A percentile compares a stretch with the other conserved stretches of the same genome.
These are phyloP conservation scores for Vandiemenella viatica DNA, from an alignment of 2,888 invertebrate genomes.

Conservation along the genomic window DNA sequence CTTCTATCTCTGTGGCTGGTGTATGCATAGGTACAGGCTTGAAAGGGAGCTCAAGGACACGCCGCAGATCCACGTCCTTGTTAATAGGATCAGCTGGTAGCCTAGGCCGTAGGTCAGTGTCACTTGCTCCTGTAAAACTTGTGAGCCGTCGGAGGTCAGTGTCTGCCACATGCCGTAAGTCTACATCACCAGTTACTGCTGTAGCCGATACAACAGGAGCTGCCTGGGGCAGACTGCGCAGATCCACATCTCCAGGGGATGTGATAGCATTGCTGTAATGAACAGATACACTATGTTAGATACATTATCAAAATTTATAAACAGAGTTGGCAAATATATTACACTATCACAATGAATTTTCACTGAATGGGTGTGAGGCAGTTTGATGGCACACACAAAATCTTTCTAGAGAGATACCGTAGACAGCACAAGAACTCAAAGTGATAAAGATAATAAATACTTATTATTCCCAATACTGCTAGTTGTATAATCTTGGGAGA, in stretches of 20 bases:
- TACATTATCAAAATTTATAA: no score
- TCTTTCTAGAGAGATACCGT: no score
- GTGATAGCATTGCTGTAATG: slow-evolving; percentile 2
- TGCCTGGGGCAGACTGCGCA: slow-evolving; percentile 27
- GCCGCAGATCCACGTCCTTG: slow-evolving; percentile 56
- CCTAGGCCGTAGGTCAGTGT: slow-evolving; percentile 45
- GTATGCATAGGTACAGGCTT: slow-evolving; percentile 64
- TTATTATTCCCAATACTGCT: no score
- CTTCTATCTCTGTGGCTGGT: slow-evolving; percentile 76
- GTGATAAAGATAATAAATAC: no score
- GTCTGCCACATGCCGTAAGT: slow-evolving; percentile 10
- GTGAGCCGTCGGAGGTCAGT: background rate
- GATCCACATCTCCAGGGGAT: slow-evolving; percentile 25
- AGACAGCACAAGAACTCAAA: no score
- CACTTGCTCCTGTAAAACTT: slow-evolving; percentile 30
- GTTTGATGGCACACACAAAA: no score
- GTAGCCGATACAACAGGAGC: slow-evolving; percentile 18
- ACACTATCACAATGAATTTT: no score
- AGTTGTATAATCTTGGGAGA: no score
- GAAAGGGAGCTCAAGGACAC: slow-evolving; percentile 49
- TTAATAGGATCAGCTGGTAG: background rate
- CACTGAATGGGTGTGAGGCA: no score
- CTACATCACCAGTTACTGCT: slow-evolving; percentile 23
- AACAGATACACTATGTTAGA: no score
- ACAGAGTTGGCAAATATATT: no score